phyloP scores from a whole-genome alignment of 2,888 invertebrate species.

The Phorcus lineatus region DNA sequence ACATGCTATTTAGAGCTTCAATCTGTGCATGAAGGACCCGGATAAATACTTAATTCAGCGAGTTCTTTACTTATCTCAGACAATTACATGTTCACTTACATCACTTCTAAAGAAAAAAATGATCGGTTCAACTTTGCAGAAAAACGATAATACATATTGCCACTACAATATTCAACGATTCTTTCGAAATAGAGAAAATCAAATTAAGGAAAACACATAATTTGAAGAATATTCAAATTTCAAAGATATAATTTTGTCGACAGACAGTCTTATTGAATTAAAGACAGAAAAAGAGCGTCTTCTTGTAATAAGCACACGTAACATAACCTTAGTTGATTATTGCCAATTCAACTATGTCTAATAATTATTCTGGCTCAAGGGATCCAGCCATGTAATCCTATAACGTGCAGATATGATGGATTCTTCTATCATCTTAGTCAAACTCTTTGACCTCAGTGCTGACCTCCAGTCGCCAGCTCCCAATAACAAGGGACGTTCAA shows the following conservation, averaged over 20 bases:
- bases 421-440: not conserved
- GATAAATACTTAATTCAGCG: too few relatives aligned
- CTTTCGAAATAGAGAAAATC: not conserved
- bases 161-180: not conserved
- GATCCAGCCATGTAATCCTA: not conserved
- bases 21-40: too few relatives aligned
- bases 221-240: slow-evolving; percentile 25
- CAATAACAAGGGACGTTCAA: not conserved
- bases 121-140: not conserved
- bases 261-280: slow-evolving; percentile 18
- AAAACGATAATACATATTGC: slow-evolving; percentile 13
- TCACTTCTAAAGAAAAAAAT: too few relatives aligned
- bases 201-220: slow-evolving; percentile 19
- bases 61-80: too few relatives aligned
- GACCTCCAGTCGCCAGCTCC: not conserved
- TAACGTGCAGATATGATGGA: slow-evolving; percentile 6
- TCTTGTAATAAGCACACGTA: slow-evolving; percentile 8
- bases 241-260: slow-evolving; percentile 23
- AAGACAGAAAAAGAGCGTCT: not conserved
- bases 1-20: too few relatives aligned
- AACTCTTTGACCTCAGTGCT: not conserved
- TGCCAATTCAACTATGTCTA: slow-evolving; percentile 6
- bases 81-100: too few relatives aligned
- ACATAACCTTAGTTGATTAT: not conserved
- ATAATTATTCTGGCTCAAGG: slow-evolving; percentile 17